Evolutionary conservation across 1,140 invertebrate species (phyloP), one percentile per base, ranked within the genome.

Genomic region (Tribolium castaneum): DNA sequence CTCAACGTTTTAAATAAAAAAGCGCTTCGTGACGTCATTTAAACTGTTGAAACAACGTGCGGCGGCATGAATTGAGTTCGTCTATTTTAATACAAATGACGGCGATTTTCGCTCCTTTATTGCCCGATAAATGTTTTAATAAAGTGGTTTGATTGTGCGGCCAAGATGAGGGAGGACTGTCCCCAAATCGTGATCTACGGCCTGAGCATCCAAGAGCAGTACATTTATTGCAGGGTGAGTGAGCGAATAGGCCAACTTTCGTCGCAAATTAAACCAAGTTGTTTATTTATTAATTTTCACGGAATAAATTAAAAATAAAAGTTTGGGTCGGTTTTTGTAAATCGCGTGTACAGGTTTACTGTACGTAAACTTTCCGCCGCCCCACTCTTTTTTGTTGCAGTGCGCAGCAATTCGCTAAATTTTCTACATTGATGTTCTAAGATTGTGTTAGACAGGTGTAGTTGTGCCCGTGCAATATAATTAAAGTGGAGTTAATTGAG

Each of bases 1-100:
- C 19, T 52, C 71, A 54, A 34, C 34, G 71, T 54, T 73, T 72
- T 73, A 73, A 35, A 73, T 73, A 54, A 73, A 73, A 73, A 73
- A 22, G 5, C 19, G 30, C 34, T 73, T 22, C 4, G 34, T 73
- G 71, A 73, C 71, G 71, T 73, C 49, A 73, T 73, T 73, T 52
- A 52, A 54, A 51, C 19, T 54, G 71, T 73, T 51, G 25, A 78
- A 56, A 39, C 71, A 54, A 78, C 73, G 59, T 66, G 59, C 16
- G 73, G 6, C 14, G 14, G 50, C 39, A 56, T 73, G 71, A 56
- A 73, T 34, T 52, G 71, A 56, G 71, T 73, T 73, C 49, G 71
- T 73, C 34, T 51, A 72, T 51, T 72, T 51, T 51, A 49, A 72
- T 50, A 72, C 39, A 72, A 52, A 72, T 66, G 30, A 35, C 59